These are phyloP conservation scores for Ceriagrion tenellum DNA, from an alignment of 2,888 invertebrate species.

Conservation along the genomic window DNA sequence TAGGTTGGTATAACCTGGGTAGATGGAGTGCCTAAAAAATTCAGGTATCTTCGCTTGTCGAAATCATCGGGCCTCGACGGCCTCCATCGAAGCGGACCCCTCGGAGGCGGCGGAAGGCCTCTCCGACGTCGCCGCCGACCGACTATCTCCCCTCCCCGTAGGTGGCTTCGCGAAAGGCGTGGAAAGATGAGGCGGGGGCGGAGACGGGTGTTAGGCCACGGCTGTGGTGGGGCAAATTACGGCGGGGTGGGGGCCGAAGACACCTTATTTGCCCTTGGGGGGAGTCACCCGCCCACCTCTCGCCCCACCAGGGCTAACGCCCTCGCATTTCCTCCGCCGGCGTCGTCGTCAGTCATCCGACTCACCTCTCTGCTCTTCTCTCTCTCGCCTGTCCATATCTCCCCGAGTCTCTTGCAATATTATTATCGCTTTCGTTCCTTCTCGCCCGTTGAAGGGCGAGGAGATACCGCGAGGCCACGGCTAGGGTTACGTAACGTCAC, in stretches of 20 bases:
- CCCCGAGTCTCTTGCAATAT: slow-evolving; percentile 69
- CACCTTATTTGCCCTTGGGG: slow-evolving; percentile 25
- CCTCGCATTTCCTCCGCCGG: background rate
- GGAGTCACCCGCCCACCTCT: background rate
- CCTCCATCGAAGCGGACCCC: background rate
- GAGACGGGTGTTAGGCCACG: background rate
- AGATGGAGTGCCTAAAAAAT: no score
- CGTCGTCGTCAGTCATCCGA: slow-evolving; percentile 76
- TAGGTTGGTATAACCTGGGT: no score
- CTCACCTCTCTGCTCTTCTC: slow-evolving; percentile 70
- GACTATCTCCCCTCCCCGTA: background rate
- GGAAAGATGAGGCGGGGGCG: background rate
- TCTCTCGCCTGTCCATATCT: slow-evolving; percentile 68
- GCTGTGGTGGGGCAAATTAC: background rate
- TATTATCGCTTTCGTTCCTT: slow-evolving; percentile 69
- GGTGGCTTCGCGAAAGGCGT: background rate
- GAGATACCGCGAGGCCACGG: background rate
- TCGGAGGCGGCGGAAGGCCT: background rate
- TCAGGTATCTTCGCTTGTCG: background rate
- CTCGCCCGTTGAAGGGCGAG: background rate
- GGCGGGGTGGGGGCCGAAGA: background rate
- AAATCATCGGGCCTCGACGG: background rate
- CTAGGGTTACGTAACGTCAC: background rate
- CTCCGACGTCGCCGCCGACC: background rate
- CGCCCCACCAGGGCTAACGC: background rate